phyloP scores from a whole-genome alignment of 2,888 invertebrate genomes.

The Auanema sp. region DNA sequence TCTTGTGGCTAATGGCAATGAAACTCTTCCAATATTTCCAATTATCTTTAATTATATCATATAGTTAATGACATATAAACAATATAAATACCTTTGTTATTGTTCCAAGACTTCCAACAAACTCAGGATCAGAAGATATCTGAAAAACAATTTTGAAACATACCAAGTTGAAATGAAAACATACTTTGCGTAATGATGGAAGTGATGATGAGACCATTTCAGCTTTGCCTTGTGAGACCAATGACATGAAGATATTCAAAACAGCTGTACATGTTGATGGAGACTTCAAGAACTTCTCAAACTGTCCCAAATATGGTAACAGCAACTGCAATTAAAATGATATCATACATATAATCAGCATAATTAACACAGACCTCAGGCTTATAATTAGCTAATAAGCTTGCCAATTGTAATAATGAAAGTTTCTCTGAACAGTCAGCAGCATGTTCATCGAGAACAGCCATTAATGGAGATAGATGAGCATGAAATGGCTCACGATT shows the following conservation, averaged over 20 bases:
- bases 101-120: no score
- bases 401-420: conserved; percentile 80
- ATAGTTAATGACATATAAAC: background rate
- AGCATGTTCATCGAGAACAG: conserved; percentile 58
- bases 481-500: conserved; percentile 83
- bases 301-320: conserved; percentile 79
- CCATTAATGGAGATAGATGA: conserved; percentile 79
- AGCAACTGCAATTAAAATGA: conserved; percentile 71
- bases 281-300: conserved; percentile 77
- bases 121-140: no score
- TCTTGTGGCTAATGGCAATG: conserved; percentile 37
- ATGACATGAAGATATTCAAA: conserved; percentile 76
- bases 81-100: background rate
- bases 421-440: conserved; percentile 85
- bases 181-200: background rate
- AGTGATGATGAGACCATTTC: background rate
- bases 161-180: background rate
- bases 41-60: conserved; percentile 37
- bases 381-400: conserved; percentile 79
- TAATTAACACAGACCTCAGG: conserved; percentile 72
- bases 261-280: conserved; percentile 73
- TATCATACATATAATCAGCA: conserved; percentile 10
- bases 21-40: conserved; percentile 48
- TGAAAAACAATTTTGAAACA: no score
- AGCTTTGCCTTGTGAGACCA: conserved; percentile 31